Base-by-base conservation (phyloP, 2,797 vertebrate genomes). In the Fistularia tabacaria region DNA sequence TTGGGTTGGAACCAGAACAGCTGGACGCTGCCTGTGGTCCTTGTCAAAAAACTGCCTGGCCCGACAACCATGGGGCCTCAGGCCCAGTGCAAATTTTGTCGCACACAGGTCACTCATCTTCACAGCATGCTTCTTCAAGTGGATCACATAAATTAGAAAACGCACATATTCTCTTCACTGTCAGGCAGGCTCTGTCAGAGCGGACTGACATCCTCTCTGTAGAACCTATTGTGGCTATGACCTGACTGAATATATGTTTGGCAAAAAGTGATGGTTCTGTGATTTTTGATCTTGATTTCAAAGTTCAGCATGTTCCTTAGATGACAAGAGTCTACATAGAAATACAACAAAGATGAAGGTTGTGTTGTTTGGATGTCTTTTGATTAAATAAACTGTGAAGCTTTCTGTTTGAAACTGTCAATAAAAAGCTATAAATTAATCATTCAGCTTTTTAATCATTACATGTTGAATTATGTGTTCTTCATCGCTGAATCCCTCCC, bases 191-290 rank as follows among this genome's bases (percentile, higher is more conserved):
- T 3, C 90, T 89, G 36, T 86, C 85, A 8, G 91, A 87, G 10
- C 94, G 91, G 78, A 93, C 89, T 38, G 93, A 94, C 46, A 87
- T 94, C 55, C 86, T 88, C 0, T 91, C 92, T 0, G 90, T 94
- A 62, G 91, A 97, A 68, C 94, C 93, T 0, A 85, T 92, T 1
- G 89, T 95, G 57, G 82, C 84, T 0, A 73, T 90, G 63, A 90
- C 80, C 71, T 96, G 82, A 92, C 6, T 55, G 49, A 3, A 65
- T 9, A 39, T 12, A 1, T 40, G 39, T 1, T 8, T 8, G 39
- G 39, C 1, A 10, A 8, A 40, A 40, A 40, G 25, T 25, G 25
- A 25, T 25, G 25, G 2, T 25, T 25, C 25, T 25, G 25, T 25
- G 2, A 25, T 25, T 25, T 25, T 2, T 25, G 5, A 25, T 10